Evolutionary conservation across 2,888 invertebrate species (phyloP), one percentile per base, ranked within the genome.

Genomic region (Ypsolopha sequella): DNA sequence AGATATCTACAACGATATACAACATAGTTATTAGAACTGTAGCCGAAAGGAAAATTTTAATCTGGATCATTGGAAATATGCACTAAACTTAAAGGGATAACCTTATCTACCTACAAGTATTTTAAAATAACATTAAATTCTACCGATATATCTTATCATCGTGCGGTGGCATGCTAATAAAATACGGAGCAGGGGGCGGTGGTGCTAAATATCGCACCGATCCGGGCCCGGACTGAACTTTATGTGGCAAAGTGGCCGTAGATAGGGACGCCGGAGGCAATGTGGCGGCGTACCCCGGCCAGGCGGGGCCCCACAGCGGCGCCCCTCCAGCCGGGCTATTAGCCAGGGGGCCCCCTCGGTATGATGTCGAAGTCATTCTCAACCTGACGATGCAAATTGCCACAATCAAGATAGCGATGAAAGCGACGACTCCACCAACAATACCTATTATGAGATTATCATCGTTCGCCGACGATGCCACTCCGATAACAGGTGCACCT

Each of bases 391-490:
- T 93, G 67, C 96, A 97, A 59, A 95, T 95, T n/a, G 92, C 91
- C 35, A 96, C 92, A 38, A 96, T 93, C 51, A 96, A 88, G 56
- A 96, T 93, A 9, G 94, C 94, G 58, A 97, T 95, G 68, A 97
- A 95, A 1, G 94, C 95, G 0, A 97, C 95, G 0, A 96, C 96
- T 1, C 96, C 96, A 0, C 96, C 96, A 0, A 96, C 96, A 58
- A 97, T 96, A n/a, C 95, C 95, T 54, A 97, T 96, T 50, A 97
- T 96, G n/a, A 97, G 85, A 6, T 95, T 96, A 61, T 96, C 96
- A 63, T 97, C 96, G 63, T 95, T 96, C 52, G 90, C 92, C 9
- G 94, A 89, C 0, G 91, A 80, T 7, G 88, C 87, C 53, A 88
- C 87, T 2, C 88, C 88, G 2, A 87, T 72, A 2, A 88, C 85